Evolutionary conservation across 2,888 invertebrate species (phyloP).

Genomic region (Byasa hedistus): DNA sequence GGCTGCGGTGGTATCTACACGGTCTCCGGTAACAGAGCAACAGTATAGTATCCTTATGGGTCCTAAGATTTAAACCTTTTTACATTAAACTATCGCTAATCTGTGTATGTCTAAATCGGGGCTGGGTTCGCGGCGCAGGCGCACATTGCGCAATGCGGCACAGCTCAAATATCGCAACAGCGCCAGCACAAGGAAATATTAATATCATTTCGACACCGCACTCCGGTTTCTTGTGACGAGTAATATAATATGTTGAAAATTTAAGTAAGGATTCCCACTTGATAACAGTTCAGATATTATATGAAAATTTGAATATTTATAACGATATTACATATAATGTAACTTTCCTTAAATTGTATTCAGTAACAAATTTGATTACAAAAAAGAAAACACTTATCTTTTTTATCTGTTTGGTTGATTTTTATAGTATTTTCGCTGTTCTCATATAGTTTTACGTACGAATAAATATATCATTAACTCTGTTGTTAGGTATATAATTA

Average conservation of each 20-base stretch:
- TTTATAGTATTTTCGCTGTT: too few species aligned
- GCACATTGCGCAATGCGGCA: background rate
- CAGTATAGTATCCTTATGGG: too few species aligned
- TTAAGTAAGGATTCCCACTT: background rate
- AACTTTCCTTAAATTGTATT: too few species aligned
- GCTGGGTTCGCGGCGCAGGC: background rate
- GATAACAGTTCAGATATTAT: background rate
- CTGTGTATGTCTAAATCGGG: background rate
- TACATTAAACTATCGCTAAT: background rate
- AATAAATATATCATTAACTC: too few species aligned
- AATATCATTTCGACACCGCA: constrained; percentile 13
- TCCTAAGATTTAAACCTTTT: too few species aligned
- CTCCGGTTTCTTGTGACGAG: constrained; percentile 1
- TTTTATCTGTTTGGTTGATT: too few species aligned
- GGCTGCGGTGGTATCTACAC: too few species aligned
- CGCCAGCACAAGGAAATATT: constrained; percentile 20
- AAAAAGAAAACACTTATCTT: too few species aligned
- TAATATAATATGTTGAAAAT: background rate
- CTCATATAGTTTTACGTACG: too few species aligned
- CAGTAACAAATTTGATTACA: too few species aligned
- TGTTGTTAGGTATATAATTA: background rate
- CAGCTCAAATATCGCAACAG: constrained; percentile 9
- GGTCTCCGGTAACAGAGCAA: too few species aligned
- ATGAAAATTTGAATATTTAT: background rate
- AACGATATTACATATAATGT: background rate